phyloP scores from a whole-genome alignment of 2,888 invertebrate species.

The Rhodophaea formosa region DNA sequence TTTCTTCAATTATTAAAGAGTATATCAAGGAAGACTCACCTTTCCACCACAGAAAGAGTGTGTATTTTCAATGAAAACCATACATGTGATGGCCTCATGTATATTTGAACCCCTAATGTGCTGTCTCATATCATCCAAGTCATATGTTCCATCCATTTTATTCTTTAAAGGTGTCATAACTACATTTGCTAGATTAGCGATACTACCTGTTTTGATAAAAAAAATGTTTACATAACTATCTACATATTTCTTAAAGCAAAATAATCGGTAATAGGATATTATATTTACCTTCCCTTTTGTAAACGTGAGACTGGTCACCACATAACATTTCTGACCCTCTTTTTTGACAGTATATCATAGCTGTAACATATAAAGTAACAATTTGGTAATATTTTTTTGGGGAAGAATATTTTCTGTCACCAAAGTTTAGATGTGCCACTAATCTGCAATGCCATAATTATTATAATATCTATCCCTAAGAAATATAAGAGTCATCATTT shows the following conservation, averaged over 20 bases:
- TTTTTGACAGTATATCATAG: constrained; percentile 89
- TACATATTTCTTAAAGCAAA: background rate
- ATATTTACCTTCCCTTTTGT: constrained; percentile 86
- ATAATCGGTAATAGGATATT: background rate
- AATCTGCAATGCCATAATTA: too few relatives aligned
- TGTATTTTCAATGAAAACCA: constrained; percentile 92
- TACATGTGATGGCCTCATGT: constrained; percentile 87
- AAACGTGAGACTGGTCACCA: constrained; percentile 89
- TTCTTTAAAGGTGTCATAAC: constrained; percentile 85
- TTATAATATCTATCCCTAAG: too few relatives aligned
- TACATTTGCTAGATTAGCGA: constrained; percentile 86
- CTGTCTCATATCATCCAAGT: constrained; percentile 83
- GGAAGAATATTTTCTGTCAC: too few relatives aligned
- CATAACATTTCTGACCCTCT: constrained; percentile 90
- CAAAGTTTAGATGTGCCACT: too few relatives aligned
- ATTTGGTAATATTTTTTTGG: too few relatives aligned
- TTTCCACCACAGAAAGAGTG: constrained; percentile 92
- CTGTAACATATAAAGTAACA: constrained; percentile 55
- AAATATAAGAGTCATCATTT: too few relatives aligned
- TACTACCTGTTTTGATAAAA: constrained; percentile 66
- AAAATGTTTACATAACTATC: background rate
- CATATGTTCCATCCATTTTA: constrained; percentile 89
- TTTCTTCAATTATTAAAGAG: too few relatives aligned
- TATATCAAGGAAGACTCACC: constrained; percentile 67
- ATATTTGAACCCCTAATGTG: constrained; percentile 83